Conservation (phyloP, 2,888 invertebrate genomes). For the Cerastis leucographa region DNA sequence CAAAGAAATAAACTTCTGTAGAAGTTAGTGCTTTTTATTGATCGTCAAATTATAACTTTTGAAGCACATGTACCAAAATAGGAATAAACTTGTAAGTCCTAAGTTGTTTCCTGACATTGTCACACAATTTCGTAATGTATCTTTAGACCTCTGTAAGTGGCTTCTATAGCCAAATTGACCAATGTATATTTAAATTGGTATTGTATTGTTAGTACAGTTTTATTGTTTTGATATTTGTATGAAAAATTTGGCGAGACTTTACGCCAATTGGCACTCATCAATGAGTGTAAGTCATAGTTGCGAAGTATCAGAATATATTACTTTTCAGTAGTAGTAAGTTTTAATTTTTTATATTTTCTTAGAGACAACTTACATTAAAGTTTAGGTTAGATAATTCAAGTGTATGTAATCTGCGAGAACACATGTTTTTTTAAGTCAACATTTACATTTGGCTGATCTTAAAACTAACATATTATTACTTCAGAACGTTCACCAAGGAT, state of each 20-base stretch:
- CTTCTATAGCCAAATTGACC: not conserved
- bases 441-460: not conserved
- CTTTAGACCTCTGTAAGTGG: not conserved
- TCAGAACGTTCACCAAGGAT: conserved; percentile 5
- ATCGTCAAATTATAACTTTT: conserved; percentile 28
- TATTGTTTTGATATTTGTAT: not conserved
- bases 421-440: not conserved
- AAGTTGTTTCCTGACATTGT: not conserved
- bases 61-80: not conserved
- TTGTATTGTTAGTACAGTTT: not conserved
- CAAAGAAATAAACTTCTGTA: conserved; percentile 9
- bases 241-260: not conserved
- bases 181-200: not conserved
- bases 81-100: not conserved
- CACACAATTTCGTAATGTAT: not conserved
- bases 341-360: not conserved
- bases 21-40: conserved; percentile 14
- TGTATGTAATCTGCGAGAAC: not conserved
- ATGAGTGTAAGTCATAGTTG: too few species aligned
- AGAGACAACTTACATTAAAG: not conserved
- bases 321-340: too few species aligned
- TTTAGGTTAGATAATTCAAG: not conserved
- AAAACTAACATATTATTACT: not conserved
- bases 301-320: not conserved
- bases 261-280: not conserved